phyloP scores from a whole-genome alignment of 2,888 invertebrate species.

The Syrista parreyssii region DNA sequence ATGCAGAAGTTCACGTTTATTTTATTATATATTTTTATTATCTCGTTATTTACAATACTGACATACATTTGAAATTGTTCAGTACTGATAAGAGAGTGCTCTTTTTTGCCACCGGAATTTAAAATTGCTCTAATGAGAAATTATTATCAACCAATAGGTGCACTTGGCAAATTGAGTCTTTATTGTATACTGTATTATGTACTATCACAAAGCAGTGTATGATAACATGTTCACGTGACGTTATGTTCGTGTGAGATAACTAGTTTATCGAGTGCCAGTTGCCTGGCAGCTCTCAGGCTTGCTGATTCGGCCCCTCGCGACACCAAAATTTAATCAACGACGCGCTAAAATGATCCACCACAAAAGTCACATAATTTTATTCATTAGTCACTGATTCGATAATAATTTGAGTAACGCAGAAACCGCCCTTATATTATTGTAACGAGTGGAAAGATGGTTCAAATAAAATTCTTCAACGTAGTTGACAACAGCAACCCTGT shows the following conservation, averaged over 20 bases:
- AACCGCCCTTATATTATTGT: not conserved
- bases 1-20: not conserved
- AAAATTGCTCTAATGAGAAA: not conserved
- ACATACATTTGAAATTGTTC: not conserved
- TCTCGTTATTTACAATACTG: not conserved
- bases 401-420: not conserved
- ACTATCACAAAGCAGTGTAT: conserved; percentile 35
- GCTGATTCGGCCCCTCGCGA: conserved; percentile 14
- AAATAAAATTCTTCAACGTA: conserved; percentile 54
- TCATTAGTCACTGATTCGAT: not conserved
- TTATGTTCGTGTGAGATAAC: conserved; percentile 45
- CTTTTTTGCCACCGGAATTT: not conserved
- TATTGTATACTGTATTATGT: conserved; percentile 27
- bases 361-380: not conserved
- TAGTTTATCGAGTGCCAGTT: conserved; percentile 48
- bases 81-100: not conserved
- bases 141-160: not conserved
- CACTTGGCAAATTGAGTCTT: conserved; percentile 20
- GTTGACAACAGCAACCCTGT: conserved; percentile 53
- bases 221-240: conserved; percentile 45
- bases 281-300: conserved; percentile 40
- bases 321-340: not conserved
- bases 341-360: not conserved
- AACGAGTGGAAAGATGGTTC: conserved; percentile 45
- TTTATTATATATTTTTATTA: not conserved